Percentiles rank a stretch among this genome's conserved stretches.
These are phyloP conservation scores for Piaya cayana DNA, from an alignment of 2,113 vertebrate species.

Conservation along the genomic window DNA sequence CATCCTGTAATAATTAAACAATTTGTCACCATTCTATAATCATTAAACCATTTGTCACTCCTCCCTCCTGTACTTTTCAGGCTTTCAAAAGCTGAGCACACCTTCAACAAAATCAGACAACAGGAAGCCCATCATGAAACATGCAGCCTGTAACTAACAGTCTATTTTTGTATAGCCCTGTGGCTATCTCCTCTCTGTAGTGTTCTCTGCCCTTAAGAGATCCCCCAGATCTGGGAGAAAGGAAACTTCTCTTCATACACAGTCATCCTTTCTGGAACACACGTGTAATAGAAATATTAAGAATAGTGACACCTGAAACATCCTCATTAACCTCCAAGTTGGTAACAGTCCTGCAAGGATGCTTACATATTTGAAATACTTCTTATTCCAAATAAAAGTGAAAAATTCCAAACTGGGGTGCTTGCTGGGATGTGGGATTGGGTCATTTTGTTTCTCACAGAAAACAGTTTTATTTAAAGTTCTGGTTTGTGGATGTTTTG, in stretches of 20 bases:
- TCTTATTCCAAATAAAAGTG: neutral
- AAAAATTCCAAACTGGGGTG: neutral
- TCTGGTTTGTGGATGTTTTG: neutral
- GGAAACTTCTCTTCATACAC: neutral
- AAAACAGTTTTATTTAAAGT: neutral
- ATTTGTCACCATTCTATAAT: neutral
- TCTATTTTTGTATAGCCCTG: neutral
- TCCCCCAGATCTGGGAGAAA: neutral
- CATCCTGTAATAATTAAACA: conserved; percentile 1
- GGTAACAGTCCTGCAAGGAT: neutral
- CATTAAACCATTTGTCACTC: conserved; percentile 1
- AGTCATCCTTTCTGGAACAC: neutral
- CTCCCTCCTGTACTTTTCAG: neutral
- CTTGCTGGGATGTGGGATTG: neutral
- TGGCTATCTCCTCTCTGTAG: rapidly evolving
- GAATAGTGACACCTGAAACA: neutral
- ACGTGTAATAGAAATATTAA: neutral
- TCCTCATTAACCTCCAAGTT: neutral
- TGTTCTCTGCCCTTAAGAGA: neutral
- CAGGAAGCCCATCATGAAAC: neutral
- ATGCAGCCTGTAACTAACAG: neutral
- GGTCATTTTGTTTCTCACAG: neutral
- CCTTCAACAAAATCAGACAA: neutral
- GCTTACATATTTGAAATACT: neutral
- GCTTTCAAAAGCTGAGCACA: neutral